Evolutionary conservation across 2,113 vertebrate genomes (phyloP), one percentile per base, ranked within the genome.

Genomic region (Urocynchramus pylzowi): DNA sequence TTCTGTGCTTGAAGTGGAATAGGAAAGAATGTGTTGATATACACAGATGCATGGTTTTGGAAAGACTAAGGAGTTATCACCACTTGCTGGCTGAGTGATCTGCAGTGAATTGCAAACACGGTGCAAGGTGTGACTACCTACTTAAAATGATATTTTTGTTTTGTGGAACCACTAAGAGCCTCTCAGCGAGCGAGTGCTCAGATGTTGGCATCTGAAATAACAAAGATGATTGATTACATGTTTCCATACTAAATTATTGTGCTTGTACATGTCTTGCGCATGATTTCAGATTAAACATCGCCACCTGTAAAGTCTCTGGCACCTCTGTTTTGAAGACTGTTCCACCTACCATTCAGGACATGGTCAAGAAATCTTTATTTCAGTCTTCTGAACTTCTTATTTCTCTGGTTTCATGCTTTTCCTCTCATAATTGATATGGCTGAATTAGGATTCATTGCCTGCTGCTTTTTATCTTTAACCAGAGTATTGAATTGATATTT

Each of bases 11-110:
- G 57, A 90, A 90, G 60, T 56, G 35, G 60, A 80, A 69, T 79
- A 73, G 86, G 83, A 94, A 96, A 96, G 87, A 93, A 95, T 76
- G 42, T 27, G 19, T 52, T 87, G 63, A 81, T 81, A 44, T 67
- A 79, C 33, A 90, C 35, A 91, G 49, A 41, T 37, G 27, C 15
- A 24, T 39, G 30, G 9, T 3, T 23, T 63, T 75, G 80, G 50
- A 92, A 92, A 77, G 56, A 54, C 31, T 28, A n/a, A 68, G 44
- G 42, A 80, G 35, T 57, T 76, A 28, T 26, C n/a, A 19, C 17
- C 41, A 69, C 31, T 49, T 65, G 13, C 35, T 67, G 41, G 18
- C 64, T 78, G 39, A 49, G 74, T 30, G 41, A 52, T 63, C 37
- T 52, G 39, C 59, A 78, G 41, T 41, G 73, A 64, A n/a, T 37